Evolutionary conservation across 2,797 vertebrate genomes (phyloP), one percentile per base, ranked within the genome.

Genomic region (Hypotaenidia okinawae): DNA sequence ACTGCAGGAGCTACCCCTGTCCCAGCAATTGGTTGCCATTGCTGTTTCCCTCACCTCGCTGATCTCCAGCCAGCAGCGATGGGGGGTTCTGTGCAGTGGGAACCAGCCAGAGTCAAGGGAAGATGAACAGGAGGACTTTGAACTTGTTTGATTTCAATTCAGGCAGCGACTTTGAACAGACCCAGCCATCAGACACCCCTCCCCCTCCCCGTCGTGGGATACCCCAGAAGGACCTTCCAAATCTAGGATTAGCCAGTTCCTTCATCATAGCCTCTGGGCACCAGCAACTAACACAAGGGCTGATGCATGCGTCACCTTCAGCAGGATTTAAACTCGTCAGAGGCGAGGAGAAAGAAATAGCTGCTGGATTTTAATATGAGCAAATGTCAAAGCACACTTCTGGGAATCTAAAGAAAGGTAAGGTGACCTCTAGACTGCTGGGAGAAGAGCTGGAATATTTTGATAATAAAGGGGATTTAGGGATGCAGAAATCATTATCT

Each of bases 261-360:
- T 52, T 41, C 39, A 51, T 83, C 75, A 84, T 41, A 80, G 84
- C 73, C 89, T 70, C 75, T 82, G 67, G 72, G 72, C 49, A 82
- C n/a, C 58, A 51, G 84, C 57, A 57, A 1, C 64, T 73, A 58
- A 35, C 81, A 32, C 0, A 8, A 77, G 25, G 78, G n/a, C 86
- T 84, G 69, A 68, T 59, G 21, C 45, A 63, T 75, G 75, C 39
- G 6, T 82, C 89, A 90, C 78, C 85, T 89, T 80, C 82, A 77
- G 52, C 32, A 30, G 85, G 74, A 62, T 94, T 87, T 84, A 70
- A 74, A 81, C 57, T 51, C 4, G 4, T 58, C 58, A 84, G 32
- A 78, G 32, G 74, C 75, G 58, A 74, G 49, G 41, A 89, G 69
- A 68, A 90, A 41, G 72, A 91, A 87, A 90, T 59, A 90, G 70